Conservation (phyloP, 2,113 vertebrate species). For the Brachyhypopomus occidentalis region DNA sequence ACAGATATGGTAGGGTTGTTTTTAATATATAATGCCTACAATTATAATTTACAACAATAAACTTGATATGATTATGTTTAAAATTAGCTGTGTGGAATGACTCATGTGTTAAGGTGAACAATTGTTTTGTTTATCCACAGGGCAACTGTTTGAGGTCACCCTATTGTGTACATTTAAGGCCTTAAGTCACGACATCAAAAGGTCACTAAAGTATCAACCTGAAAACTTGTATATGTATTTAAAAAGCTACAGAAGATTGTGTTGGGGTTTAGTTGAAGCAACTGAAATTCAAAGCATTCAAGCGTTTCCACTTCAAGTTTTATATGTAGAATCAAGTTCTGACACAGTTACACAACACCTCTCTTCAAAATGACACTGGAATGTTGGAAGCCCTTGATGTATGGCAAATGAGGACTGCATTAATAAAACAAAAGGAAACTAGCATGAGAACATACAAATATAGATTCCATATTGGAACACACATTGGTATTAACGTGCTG, state of each 20-base stretch:
- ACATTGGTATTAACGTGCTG: slow-evolving; percentile 79
- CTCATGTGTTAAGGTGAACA: slow-evolving; percentile 71
- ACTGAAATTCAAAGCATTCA: slow-evolving; percentile 39
- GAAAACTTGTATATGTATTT: not conserved
- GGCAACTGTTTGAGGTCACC: slow-evolving; percentile 18
- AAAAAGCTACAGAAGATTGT: not conserved
- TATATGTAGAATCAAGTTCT: slow-evolving; percentile 40
- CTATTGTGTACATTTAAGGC: not conserved
- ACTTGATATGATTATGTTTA: slow-evolving; percentile 84
- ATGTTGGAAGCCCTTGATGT: slow-evolving; percentile 30
- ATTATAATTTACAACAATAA: slow-evolving; percentile 99
- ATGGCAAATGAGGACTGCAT: not conserved
- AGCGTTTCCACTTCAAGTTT: slow-evolving; percentile 57
- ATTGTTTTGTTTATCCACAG: not conserved
- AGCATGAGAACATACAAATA: not conserved
- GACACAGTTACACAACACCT: slow-evolving; percentile 9
- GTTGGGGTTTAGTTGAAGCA: not conserved
- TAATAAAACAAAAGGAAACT: slow-evolving; percentile 54
- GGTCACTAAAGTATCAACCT: slow-evolving; percentile 3
- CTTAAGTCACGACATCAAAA: not conserved
- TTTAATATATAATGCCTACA: slow-evolving; percentile 98
- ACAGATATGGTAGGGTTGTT: slow-evolving; percentile 96
- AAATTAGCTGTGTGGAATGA: slow-evolving; percentile 96
- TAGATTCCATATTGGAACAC: slow-evolving; percentile 72
- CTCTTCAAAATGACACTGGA: slow-evolving; percentile 30